Base-by-base conservation (phyloP, 64 coral and sea anemone species). In the Actinia tenebrosa region DNA sequence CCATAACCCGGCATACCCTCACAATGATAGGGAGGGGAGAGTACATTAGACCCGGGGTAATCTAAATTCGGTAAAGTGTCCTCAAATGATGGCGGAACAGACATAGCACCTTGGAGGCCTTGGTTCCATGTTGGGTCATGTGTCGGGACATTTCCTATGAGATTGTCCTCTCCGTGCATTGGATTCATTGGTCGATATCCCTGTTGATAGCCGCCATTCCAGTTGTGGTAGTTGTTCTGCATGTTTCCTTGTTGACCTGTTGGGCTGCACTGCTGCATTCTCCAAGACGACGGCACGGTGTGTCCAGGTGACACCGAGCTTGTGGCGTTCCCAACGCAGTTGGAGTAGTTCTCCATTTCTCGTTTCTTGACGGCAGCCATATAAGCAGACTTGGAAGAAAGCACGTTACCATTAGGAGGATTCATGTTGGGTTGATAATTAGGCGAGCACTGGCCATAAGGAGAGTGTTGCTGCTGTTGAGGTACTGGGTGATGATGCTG, bases 71-170 rank as follows among this genome's bases (percentile, higher is more conserved):
- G 88, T 66, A 97, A 45, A 63, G 88, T 97, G 80, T 97, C 94
- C 46, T 97, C 94, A 83, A 97, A 97, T 13, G 69, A 22, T n/a
- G 91, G 94, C 6, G 91, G 94, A 10, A 93, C 89, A 43, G 84
- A 27, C 16, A 64, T 60, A 14, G 56, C 64, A 54, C 84, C 91
- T 20, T 88, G 88, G 7, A 27, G 85, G 15, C 77, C 52, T 52
- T 78, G 82, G 37, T 86, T 80, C 94, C 91, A 93, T 25, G 85
- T 72, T 27, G 86, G 86, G 10, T 78, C 91, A 79, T 88, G 88
- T 86, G 45, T 86, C 50, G 68, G 60, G 22, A 25, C 61, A 19
- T 45, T 82, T 43, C 3, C 75, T 75, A 80, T 55, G 62, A 87
- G 71, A 60, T 71, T 87, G 11, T 20, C 43, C 43, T 44, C 5